Evolutionary conservation across 2,888 invertebrate species (phyloP), one percentile per base, ranked within the genome.

Genomic region (Sipunculus nudus): DNA sequence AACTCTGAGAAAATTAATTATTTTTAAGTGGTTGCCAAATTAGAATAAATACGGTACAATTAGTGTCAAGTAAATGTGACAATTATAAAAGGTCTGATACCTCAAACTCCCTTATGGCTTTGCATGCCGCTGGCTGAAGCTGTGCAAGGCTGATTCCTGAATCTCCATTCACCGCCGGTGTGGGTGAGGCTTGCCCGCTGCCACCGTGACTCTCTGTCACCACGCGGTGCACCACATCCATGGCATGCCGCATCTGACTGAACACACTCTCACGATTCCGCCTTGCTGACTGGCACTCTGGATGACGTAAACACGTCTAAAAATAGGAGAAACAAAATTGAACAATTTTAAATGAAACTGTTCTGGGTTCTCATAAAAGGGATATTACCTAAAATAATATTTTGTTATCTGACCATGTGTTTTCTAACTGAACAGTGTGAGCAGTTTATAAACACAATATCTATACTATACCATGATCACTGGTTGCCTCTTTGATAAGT

Each of bases 201-300:
- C n/a, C n/a, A n/a, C n/a, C n/a, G n/a, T n/a, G n/a, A n/a, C 96
- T 96, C 84, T 98, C 97, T 77, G 96, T 93, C 47, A 97, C 94
- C 62, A 98, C 96, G 84, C 93, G 94, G 85, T 97, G 96, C 74
- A 99, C 94, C 69, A 97, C 88, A 86, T 98, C 96, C 90, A 98
- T 93, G 26, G 98, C 96, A 67, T 95, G 89, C 64, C 96, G 88
- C 92, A 98, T 98, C 85, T 96, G 96, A 10, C 71, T 60, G 86
- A 98, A 98, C 46, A 99, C 96, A 0, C 96, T 96, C 84, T 98
- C 97, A 8, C 98, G 89, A 84, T 96, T 98, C 84, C 96, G 95
- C 68, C 93, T 89, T 0, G 97, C 94, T 55, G 94, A 91, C 49
- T 91, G 89, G 83, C 95, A 93, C 74, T 96, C 95, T 23, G 96